Base-by-base conservation (phyloP, 1,140 invertebrate species). In the Pissodes strobi region DNA sequence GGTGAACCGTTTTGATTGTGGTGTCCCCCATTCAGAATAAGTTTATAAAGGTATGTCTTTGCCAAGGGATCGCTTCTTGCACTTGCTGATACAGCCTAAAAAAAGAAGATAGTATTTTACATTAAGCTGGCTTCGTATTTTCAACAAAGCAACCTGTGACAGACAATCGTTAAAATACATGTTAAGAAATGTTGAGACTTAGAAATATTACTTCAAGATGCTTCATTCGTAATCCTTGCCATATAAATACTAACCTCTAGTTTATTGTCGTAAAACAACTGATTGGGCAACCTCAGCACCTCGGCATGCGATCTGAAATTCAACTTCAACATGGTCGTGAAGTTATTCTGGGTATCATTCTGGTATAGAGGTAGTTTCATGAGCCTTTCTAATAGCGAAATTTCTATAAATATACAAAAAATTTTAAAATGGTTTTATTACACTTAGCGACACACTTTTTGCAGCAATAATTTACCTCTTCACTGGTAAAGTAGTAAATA, bases 311-410 rank as follows among this genome's bases (percentile, higher is more conserved):
- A 72, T 21, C 77, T 64, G 56, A 72, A 78, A 57, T 76, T 79
- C 13, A 60, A 52, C 18, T 59, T 69, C 17, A 79, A 64, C 73
- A 73, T 79, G 1, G 74, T 75, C 10, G 73, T 73, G 49, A 70
- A 76, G 21, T 70, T 69, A 17, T 69, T 66, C 8, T 59, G 41
- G 52, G 72, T 65, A 15, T 63, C 34, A 18, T 25, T 68, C 30
- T 63, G 37, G 38, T 75, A 71, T 13, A 67, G 15, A 21, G 69
- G 64, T 1, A 58, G 45, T 0, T 58, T 30, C 72, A 77, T 78
- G 17, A 79, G 39, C 19, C 78, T 56, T 34, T 78, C 76, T 19
- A 79, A 49, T n/a, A 78, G 25, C 6, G 78, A 79, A 2, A 71
- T 18, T n/a, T 70, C 76, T 78, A 53, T 23, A 68, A 68, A 51